Base-by-base conservation (phyloP, 2,888 invertebrate genomes). In the Aporophyla nigra region DNA sequence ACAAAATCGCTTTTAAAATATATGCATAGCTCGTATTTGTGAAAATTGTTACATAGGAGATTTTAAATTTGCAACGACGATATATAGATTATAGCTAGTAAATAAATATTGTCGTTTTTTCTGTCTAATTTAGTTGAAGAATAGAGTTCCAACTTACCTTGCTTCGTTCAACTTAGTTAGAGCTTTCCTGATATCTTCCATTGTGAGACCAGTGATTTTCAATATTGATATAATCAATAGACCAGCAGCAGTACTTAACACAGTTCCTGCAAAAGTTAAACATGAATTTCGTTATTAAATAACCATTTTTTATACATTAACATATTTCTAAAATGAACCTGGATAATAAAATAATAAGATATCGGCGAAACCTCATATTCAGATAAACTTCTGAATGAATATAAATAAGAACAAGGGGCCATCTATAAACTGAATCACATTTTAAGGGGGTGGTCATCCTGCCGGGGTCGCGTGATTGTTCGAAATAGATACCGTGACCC, bases 121-220 rank as follows among this genome's bases (percentile, higher is more conserved):
- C 16, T n/a, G 0, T 16, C 5, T 70, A 46, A 27, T 70, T 68
- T 19, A 6, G 5, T n/a, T n/a, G 33, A 68, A 71, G 27, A 24
- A 24, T 56, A 16, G 2, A 58, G 6, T 49, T 14, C 12, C 1
- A 49, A 71, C 75, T 86, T 89, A 96, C 96, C 95, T 96, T 40
- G 92, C 89, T 87, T 91, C 88, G 84, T 89, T 94, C 19, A 96
- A 96, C 87, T 95, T 96, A 85, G 97, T 96, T 87, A 98, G 97
- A 93, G 97, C 97, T 88, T 96, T 96, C 79, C 97, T 96, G 21
- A 98, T 95, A 76, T 98, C 97, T 59, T 97, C 97, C 97, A 98
- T 98, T 1, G 97, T 93, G 0, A 97, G 90, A 49, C 98, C 98
- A 19, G 97, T 94, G 0, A 97, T 21, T 88, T 97, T 97, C 54